Conservation (phyloP, 2,888 invertebrate species). For the Synanthedon myopaeformis region DNA sequence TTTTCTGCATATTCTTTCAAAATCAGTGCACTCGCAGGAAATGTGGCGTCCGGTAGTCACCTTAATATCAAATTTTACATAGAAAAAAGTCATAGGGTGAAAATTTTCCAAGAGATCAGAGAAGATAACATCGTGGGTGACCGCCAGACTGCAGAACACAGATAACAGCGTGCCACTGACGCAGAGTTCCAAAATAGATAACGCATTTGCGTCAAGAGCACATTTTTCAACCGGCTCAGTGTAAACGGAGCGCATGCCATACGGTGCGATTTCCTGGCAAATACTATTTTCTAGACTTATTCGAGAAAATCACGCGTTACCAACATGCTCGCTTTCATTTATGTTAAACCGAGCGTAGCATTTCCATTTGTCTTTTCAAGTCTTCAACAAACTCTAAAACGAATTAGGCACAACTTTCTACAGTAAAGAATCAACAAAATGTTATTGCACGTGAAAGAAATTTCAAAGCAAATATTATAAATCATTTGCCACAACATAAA, state of each 20-base stretch:
- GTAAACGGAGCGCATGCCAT: conserved; percentile 54
- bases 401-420: no score
- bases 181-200: conserved; percentile 68
- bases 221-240: conserved; percentile 56
- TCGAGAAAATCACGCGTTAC: conserved; percentile 2
- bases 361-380: no score
- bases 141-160: conserved; percentile 56
- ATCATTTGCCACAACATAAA: no score
- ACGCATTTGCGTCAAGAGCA: conserved; percentile 68
- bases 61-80: no score
- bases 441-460: no score
- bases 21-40: no score
- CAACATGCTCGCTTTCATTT: conserved; percentile 34
- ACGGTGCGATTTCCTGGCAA: conserved; percentile 57
- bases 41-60: no score
- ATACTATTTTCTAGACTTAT: conserved; percentile 38
- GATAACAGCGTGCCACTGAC: conserved; percentile 58
- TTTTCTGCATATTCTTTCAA: no score
- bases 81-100: background rate
- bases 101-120: background rate
- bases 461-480: no score
- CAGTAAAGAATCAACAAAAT: no score
- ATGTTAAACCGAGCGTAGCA: background rate
- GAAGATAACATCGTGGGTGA: conserved; percentile 30
- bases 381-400: no score